phyloP scores from a whole-genome alignment of 2,888 invertebrate species.

The Hypercompe scribonia region DNA sequence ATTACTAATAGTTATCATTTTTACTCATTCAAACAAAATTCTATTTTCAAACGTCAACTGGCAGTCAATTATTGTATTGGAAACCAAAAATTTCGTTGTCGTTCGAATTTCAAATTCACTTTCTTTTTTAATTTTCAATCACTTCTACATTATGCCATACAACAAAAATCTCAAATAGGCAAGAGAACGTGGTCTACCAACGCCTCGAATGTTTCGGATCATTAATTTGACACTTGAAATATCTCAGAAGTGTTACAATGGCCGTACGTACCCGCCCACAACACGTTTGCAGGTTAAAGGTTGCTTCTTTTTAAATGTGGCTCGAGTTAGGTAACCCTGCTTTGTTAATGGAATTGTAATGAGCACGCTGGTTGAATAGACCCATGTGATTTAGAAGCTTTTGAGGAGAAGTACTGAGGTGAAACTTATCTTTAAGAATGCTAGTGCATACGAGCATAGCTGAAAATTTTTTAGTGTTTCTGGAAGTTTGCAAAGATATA shows the following conservation, averaged over 20 bases:
- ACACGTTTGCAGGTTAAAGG: constrained; percentile 78
- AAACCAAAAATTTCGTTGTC: neutral
- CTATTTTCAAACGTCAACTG: neutral
- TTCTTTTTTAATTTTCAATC: constrained; percentile 4
- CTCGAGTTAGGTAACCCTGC: constrained; percentile 68
- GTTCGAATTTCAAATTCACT: neutral
- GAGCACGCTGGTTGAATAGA: constrained; percentile 58
- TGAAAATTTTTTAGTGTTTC: neutral
- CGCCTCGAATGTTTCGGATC: constrained; percentile 76
- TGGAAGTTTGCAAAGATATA: neutral
- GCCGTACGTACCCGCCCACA: constrained; percentile 72
- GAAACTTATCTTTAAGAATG: neutral
- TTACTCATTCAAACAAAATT: neutral
- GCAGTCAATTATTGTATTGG: neutral
- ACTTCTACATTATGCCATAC: constrained; percentile 45
- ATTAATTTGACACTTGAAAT: constrained; percentile 84
- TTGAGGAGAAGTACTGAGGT: constrained; percentile 4
- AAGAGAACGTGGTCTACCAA: constrained; percentile 64
- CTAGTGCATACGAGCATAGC: neutral
- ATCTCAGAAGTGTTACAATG: constrained; percentile 76
- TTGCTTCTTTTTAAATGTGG: constrained; percentile 71
- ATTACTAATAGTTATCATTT: neutral
- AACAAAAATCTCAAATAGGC: constrained; percentile 49
- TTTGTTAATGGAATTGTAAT: constrained; percentile 80
- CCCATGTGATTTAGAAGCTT: constrained; percentile 32